Percentiles rank a stretch among this genome's conserved stretches.
Conservation (phyloP, 2,888 invertebrate genomes). For the Gymnocheta viridis region DNA sequence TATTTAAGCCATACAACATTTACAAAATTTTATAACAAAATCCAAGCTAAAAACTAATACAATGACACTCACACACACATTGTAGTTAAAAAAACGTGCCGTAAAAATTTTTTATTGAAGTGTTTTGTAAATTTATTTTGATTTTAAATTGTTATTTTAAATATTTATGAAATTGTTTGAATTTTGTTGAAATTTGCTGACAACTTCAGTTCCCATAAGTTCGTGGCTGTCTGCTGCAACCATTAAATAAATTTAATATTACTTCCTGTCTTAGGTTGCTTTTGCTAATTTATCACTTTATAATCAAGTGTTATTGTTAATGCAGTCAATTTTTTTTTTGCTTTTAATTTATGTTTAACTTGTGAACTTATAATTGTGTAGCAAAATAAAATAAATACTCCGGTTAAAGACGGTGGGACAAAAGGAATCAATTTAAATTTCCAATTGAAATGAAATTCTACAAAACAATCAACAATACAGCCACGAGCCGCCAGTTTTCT, state of each 20-base stretch:
- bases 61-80: not conserved
- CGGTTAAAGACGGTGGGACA: conserved; percentile 10
- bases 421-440: not conserved
- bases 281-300: conserved; percentile 60
- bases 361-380: conserved; percentile 66
- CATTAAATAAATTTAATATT: conserved; percentile 44
- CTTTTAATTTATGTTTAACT: conserved; percentile 66
- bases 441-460: not conserved
- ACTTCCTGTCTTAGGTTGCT: conserved; percentile 12
- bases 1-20: conserved; percentile 59
- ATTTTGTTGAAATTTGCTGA: not conserved
- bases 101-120: conserved; percentile 44
- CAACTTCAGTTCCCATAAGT: not conserved
- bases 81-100: not conserved
- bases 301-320: conserved; percentile 66
- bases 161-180: conserved; percentile 26
- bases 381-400: conserved; percentile 36
- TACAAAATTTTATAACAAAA: conserved; percentile 48
- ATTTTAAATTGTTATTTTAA: conserved; percentile 41
- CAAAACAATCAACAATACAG: not conserved
- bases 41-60: conserved; percentile 15
- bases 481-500: no score
- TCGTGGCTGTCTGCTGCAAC: conserved; percentile 8
- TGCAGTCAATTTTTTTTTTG: conserved; percentile 62
- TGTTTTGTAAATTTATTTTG: conserved; percentile 51